phyloP scores from a whole-genome alignment of 2,113 vertebrate genomes.

The Channa argus region DNA sequence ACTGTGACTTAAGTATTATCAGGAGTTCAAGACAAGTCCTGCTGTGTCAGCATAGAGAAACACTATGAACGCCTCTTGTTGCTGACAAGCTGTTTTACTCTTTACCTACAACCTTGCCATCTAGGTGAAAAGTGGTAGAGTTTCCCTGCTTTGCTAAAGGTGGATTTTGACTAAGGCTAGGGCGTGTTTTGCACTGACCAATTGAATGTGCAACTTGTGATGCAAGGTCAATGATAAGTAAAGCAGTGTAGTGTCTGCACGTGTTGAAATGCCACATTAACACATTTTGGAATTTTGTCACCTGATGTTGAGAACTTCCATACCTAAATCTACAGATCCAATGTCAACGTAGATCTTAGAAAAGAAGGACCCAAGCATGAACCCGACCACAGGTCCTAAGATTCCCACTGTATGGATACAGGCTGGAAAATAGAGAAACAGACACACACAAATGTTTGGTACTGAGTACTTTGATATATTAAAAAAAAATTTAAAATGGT shows the following conservation, averaged over 20 bases:
- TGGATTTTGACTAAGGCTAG: background rate
- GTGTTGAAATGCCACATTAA: no score
- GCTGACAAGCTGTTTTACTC: background rate
- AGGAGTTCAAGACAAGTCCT: background rate
- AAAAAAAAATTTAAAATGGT: no score
- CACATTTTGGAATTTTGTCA: background rate
- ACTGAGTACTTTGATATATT: background rate
- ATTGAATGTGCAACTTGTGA: background rate
- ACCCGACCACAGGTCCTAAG: constrained; percentile 94
- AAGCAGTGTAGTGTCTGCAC: background rate
- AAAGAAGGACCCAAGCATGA: constrained; percentile 92
- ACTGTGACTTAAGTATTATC: no score
- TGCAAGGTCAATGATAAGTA: background rate
- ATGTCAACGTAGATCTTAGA: constrained; percentile 94
- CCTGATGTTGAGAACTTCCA: constrained; percentile 28
- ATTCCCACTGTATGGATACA: constrained; percentile 92
- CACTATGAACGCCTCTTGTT: constrained; percentile 1
- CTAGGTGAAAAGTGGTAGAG: background rate
- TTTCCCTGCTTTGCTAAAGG: background rate
- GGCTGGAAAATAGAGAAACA: constrained; percentile 78
- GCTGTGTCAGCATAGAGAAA: constrained; percentile 1
- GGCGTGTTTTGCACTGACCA: background rate
- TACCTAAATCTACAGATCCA: constrained; percentile 93
- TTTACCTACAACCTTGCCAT: background rate
- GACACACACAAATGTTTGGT: background rate